Evolutionary conservation across 53 echinoderm and acorn worm genomes (phyloP), one percentile per base, ranked within the genome.

Genomic region (Mesocentrotus franciscanus): DNA sequence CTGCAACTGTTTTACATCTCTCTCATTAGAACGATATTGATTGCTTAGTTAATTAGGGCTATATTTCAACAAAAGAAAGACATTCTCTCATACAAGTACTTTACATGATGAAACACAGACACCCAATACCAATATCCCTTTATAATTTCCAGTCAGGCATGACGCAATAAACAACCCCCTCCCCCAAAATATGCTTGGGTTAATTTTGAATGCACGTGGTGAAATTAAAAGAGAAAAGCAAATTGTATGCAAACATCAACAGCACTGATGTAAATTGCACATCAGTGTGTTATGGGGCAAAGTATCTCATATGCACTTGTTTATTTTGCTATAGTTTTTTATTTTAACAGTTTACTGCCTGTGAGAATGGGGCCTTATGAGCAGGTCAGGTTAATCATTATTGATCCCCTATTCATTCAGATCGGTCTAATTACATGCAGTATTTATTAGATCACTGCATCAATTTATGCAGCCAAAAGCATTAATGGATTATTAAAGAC

Each of bases 341-440:
- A 26, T 71, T 30, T 12, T 12, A 76, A 27, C 78, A 78, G 17
- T 78, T 78, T 0, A 72, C 30, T 9, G 0, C 12, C 30, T 74
- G 27, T 74, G 29, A 74, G 74, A 29, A 74, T 74, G 74, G n/a
- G n/a, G 10, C 74, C 10, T 79, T 79, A 36, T 79, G 15, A 79
- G 8, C 15, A 7, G 85, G n/a, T 42, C 85, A 56, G 27, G 12
- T 26, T 39, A 39, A 79, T 39, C 79, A 79, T 35, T 17, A 85
- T 85, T 85, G 85, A 85, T 85, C 85, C 17, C 24, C 85, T 57
- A 85, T 57, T 34, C 56, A 85, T 85, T n/a, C 10, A 58, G 9
- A 85, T 58, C 26, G 57, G 8, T 10, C 58, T 58, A 83, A 85
- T 85, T 85, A 85, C 85, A 85, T 85, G 85, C 85, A 57, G 24